phyloP scores from a whole-genome alignment of 2,797 vertebrate species.

The Rhyacichthys aspro region DNA sequence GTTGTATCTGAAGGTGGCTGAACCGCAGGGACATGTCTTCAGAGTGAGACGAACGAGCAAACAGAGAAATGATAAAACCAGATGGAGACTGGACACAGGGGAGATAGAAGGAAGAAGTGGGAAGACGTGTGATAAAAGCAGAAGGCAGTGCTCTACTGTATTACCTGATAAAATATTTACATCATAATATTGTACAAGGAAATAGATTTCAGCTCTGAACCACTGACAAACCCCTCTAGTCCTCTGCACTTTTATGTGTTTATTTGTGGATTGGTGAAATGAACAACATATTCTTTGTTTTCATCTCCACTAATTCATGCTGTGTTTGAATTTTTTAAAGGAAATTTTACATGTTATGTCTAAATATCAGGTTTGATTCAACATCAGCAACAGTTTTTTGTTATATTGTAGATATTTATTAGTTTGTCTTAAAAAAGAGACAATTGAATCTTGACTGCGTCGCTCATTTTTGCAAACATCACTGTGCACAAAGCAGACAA shows the following conservation, averaged over 20 bases:
- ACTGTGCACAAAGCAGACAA: no score
- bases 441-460: no score
- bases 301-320: neutral
- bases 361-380: no score
- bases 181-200: constrained; percentile 6
- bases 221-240: neutral
- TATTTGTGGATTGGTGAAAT: neutral
- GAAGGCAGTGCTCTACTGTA: neutral
- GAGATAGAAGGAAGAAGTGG: neutral
- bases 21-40: neutral
- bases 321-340: neutral
- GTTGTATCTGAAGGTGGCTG: neutral
- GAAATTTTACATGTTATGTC: no score
- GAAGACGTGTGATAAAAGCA: constrained; percentile 1
- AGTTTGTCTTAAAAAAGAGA: no score
- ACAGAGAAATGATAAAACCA: neutral
- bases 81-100: neutral
- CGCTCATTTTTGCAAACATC: no score
- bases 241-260: neutral
- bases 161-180: constrained; percentile 7
- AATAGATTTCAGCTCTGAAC: neutral
- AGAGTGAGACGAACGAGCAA: constrained; percentile 10
- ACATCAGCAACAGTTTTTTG: no score
- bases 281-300: neutral
- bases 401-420: no score